These are phyloP conservation scores for Marcusenius ussheri DNA, from an alignment of 2,113 vertebrate species.

Conservation along the genomic window DNA sequence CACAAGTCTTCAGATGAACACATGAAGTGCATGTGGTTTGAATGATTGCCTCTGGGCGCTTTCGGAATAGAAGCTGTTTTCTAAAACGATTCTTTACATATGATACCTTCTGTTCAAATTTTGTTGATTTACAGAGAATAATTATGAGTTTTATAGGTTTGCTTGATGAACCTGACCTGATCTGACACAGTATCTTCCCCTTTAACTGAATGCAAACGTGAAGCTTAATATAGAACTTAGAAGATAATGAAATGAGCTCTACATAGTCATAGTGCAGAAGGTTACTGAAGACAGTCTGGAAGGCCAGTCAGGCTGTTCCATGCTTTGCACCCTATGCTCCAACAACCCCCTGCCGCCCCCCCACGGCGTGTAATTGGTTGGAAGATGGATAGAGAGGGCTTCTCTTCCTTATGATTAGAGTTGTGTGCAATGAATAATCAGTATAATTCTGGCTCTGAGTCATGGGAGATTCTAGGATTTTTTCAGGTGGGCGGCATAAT, in stretches of 20 bases:
- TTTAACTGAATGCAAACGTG: not conserved
- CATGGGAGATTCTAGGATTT: not conserved
- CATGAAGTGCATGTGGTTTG: not conserved
- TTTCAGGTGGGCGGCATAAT: not conserved
- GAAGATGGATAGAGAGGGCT: not conserved
- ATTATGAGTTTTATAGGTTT: not conserved
- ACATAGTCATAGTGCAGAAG: not conserved
- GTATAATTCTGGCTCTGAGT: not conserved
- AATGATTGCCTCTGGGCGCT: not conserved
- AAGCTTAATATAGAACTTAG: not conserved
- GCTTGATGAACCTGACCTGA: not conserved
- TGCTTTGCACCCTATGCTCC: not conserved
- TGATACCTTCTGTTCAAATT: constrained; percentile 15
- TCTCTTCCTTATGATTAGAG: not conserved
- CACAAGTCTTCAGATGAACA: not conserved
- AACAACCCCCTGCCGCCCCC: not conserved
- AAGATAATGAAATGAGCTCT: not conserved
- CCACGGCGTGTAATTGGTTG: not conserved
- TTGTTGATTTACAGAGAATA: not conserved
- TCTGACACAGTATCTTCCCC: not conserved
- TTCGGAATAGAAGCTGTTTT: not conserved
- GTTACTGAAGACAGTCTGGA: not conserved
- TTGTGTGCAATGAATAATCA: not conserved
- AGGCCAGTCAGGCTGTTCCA: not conserved
- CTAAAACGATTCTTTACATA: constrained; percentile 4